Percentiles rank a stretch among this genome's conserved stretches.
phyloP scores from a whole-genome alignment of 2,113 vertebrate species.

The Irena cyanogastra region DNA sequence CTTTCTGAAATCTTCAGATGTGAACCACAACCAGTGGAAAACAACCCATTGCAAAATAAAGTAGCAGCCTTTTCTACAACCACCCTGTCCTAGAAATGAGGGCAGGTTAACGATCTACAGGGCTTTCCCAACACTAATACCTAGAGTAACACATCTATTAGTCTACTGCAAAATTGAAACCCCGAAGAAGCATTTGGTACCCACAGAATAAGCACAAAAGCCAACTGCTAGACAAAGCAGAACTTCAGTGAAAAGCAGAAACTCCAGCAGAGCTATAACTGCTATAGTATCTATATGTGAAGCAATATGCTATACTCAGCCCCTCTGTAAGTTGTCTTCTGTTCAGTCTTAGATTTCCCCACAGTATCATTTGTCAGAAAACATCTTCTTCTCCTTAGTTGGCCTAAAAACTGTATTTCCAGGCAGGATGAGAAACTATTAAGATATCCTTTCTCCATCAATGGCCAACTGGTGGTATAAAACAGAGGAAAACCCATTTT shows the following conservation, averaged over 20 bases:
- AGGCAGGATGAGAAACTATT: neutral
- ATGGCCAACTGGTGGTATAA: neutral
- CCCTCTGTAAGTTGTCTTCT: neutral
- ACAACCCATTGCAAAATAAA: neutral
- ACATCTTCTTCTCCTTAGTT: neutral
- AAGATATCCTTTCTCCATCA: neutral
- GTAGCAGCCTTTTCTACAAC: neutral
- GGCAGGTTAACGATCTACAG: neutral
- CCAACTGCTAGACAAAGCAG: neutral
- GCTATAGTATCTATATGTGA: neutral
- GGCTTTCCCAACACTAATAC: neutral
- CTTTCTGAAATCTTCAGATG: neutral
- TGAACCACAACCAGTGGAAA: neutral
- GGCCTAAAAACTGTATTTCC: neutral
- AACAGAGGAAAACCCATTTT: neutral
- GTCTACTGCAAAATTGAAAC: neutral
- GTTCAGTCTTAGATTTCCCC: neutral
- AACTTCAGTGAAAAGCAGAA: neutral
- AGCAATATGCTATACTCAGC: neutral
- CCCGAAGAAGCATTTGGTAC: neutral
- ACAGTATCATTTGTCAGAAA: neutral
- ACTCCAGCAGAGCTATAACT: neutral
- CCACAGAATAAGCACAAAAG: neutral
- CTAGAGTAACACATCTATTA: neutral
- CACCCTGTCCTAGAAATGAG: neutral